Base-by-base conservation (phyloP, 2,797 vertebrate genomes). In the Acrossocheilus fasciatus region DNA sequence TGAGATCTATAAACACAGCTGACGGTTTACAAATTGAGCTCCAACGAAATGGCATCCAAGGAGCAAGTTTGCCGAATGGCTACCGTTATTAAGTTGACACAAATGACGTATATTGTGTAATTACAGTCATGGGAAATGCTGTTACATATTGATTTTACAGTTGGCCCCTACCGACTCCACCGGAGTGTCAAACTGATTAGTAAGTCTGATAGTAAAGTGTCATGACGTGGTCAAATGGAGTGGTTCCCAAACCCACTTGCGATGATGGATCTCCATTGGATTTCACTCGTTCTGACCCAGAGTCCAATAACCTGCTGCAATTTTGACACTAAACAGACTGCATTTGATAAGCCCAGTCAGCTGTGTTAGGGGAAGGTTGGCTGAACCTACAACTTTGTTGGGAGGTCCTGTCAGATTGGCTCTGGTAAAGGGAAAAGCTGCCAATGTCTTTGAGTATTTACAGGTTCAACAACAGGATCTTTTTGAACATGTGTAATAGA, bases 61-160 rank as follows among this genome's bases (percentile, higher is more conserved):
- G 6, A 81, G 62, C 12, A 41, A 41, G 64, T 77, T 45, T 62
- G 41, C 11, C 0, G n/a, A 74, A 59, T 5, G 30, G 82, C 75
- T 84, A 81, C 76, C 26, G 50, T 75, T 57, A 54, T 9, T 34
- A 78, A 69, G 23, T 36, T 5, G 73, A 82, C 70, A 69, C n/a
- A 68, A 45, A 57, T 39, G 6, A 50, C 2, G 52, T 52, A 45
- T 68, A 30, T 59, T 66, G 64, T 23, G 68, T 72, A 78, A 83
- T 74, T 80, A 26, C 43, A 26, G 68, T 66, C 81, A 86, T 83
- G 87, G 87, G 84, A 88, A 86, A 76, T 45, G 64, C 47, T 43
- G 45, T 52, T 23, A 43, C n/a, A 4, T 30, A 81, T n/a, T 50
- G 83, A 36, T 68, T 66, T 77, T 47, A 79, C 69, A 73, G 15